Evolutionary conservation across 2,113 vertebrate species (phyloP), one percentile per base, ranked within the genome.

Genomic region (Odocoileus virginianus): DNA sequence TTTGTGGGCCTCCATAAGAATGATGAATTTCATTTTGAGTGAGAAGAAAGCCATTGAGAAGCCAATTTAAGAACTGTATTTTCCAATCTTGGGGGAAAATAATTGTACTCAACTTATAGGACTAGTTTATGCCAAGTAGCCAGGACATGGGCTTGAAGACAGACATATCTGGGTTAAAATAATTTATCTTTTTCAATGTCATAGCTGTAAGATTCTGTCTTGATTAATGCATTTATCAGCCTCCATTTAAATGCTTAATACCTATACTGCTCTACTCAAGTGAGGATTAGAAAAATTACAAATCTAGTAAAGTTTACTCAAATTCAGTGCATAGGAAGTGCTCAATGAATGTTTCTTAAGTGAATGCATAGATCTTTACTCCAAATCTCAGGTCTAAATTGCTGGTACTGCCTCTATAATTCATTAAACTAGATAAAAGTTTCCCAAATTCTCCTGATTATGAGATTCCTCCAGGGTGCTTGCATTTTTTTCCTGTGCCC

Each of bases 231-330:
- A 47, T 85, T 85, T 89, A 30, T 55, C 55, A 57, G 55, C 7
- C 50, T 92, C 45, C 28, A 25, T 21, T 43, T 82, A 27, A 91
- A 93, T 30, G 79, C 33, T n/a, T 43, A 54, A 67, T 81, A 27
- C 8, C 16, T 84, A 43, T 15, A 87, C 0, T 47, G 55, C 15
- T 36, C 25, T 71, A 47, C 14, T 33, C 6, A 0, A 27, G 27
- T 40, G 50, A 89, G 83, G 40, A 94, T 57, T 58, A 54, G 50
- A 82, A 76, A 96, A 82, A 89, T 92, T 40, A 79, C 40, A 93
- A 4, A 82, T 14, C 15, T 86, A 83, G 28, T 40, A 55, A 47
- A 47, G 5, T 83, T 17, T 54, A 30, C 45, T 57, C 52, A 92
- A 30, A 87, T 40, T 9, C 47, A 60, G 28, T 10, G 12, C 61